Evolutionary conservation across 2,797 vertebrate genomes (phyloP), one percentile per base, ranked within the genome.

Genomic region (Erethizon dorsatum): DNA sequence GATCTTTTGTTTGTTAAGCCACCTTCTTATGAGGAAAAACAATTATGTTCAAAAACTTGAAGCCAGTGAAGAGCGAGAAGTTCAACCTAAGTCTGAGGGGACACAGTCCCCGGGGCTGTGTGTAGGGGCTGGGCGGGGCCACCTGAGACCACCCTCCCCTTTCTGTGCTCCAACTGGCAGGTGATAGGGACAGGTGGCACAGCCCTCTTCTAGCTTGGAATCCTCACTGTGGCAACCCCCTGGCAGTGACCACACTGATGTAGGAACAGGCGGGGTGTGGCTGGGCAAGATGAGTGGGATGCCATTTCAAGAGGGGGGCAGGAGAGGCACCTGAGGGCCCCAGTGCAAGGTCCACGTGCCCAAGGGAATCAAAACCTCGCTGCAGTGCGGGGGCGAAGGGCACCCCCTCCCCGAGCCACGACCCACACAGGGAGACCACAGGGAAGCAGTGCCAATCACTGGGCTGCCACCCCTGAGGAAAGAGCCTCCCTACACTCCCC

Each of bases 1-100:
- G 14, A 37, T 2, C 85, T 96, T 93, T 73, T 79, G 83, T 91
- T 57, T 17, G 33, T 17, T 69, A 79, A 52, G 52, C 73, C 73
- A 84, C 41, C 24, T 77, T 84, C 80, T 59, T 0, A 83, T 4
- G 8, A 63, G 57, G n/a, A 94, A 97, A 95, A 95, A 52, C 89
- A 78, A 37, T n/a, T 47, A 85, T 61, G 85, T 92, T 78, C 33
- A 75, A 59, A 88, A 56, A 45, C 31, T n/a, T 33, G 80, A 87
- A 17, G 37, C 24, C 54, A 57, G 33, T 2, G 6, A 90, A 79
- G 50, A 88, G 50, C 24, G 85, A 24, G 69, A 88, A 95, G 47
- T 63, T 88, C 59, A 63, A 37, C 13, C 2, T 56, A 77, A 59
- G 17, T 11, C 73, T 71, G 6, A 69, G 82, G 65, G 59, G 52